Percentiles rank a stretch among this genome's conserved stretches.
Evolutionary conservation across 2,797 vertebrate species (phyloP).

Genomic region (Etheostoma perlongum): DNA sequence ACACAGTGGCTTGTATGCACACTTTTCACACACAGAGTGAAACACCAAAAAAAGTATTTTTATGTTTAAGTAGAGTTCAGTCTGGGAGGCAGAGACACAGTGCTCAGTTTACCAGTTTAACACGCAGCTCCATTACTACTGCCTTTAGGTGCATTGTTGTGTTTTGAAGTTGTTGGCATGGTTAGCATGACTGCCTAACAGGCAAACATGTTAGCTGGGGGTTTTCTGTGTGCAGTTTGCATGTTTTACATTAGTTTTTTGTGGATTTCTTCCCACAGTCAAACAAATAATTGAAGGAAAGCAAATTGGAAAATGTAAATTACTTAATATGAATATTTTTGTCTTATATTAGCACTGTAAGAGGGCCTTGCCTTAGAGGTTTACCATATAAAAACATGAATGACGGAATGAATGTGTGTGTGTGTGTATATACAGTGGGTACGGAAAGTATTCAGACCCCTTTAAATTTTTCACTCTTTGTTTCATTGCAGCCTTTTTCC

Average conservation of each 20-base stretch:
- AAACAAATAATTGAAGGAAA: neutral
- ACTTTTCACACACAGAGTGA: slow-evolving; percentile 4
- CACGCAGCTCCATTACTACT: slow-evolving; percentile 21
- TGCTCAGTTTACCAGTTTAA: slow-evolving; percentile 18
- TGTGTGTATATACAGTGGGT: too few relatives aligned
- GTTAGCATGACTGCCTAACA: slow-evolving; percentile 2
- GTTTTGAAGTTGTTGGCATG: slow-evolving; percentile 31
- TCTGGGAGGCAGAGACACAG: slow-evolving; percentile 20
- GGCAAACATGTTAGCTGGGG: neutral
- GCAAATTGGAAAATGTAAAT: neutral
- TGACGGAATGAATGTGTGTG: too few relatives aligned
- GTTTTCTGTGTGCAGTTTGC: neutral
- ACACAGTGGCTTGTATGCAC: slow-evolving; percentile 2
- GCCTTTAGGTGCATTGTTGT: slow-evolving; percentile 25
- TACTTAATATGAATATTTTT: neutral
- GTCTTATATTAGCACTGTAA: neutral
- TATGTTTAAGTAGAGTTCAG: slow-evolving; percentile 42
- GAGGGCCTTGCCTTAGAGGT: neutral
- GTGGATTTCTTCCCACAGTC: neutral
- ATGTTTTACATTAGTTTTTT: neutral
- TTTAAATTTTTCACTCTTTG: too few relatives aligned
- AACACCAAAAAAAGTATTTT: slow-evolving; percentile 27
- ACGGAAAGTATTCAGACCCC: too few relatives aligned
- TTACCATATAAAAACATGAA: neutral
- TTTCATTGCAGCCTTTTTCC: too few relatives aligned